phyloP scores from a whole-genome alignment of 2,113 vertebrate genomes.

The Boleophthalmus pectinirostris region DNA sequence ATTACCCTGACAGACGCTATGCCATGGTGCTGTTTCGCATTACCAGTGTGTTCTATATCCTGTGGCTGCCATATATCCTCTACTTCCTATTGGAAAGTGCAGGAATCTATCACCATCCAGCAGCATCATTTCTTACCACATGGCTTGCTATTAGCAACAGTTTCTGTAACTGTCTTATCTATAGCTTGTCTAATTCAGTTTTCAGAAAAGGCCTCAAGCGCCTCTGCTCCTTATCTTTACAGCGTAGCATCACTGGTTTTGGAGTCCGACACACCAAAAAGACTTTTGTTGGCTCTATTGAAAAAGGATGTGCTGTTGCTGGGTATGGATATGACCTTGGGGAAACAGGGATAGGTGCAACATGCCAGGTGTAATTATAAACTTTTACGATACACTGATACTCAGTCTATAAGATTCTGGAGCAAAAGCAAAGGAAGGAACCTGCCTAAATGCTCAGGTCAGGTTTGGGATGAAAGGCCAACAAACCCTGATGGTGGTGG shows the following conservation, averaged over 20 bases:
- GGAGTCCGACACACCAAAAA: conserved; percentile 77
- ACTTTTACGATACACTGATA: neutral
- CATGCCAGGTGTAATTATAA: conserved; percentile 66
- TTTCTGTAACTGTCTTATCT: conserved; percentile 99
- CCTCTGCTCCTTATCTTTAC: conserved; percentile 90
- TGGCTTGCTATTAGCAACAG: conserved; percentile 99
- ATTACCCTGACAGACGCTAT: conserved; percentile 90
- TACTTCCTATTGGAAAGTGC: conserved; percentile 97
- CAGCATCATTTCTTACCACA: conserved; percentile 93
- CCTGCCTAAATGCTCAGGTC: neutral
- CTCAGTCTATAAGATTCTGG: neutral
- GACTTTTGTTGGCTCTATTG: conserved; percentile 72
- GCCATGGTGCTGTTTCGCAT: conserved; percentile 96
- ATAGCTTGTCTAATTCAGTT: conserved; percentile 97
- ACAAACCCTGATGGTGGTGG: conserved; percentile 8
- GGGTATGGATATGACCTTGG: conserved; percentile 46
- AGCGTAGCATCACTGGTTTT: conserved; percentile 65
- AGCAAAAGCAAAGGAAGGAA: conserved; percentile 24
- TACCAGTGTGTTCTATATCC: conserved; percentile 96
- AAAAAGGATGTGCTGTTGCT: conserved; percentile 43
- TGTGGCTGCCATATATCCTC: conserved; percentile 97
- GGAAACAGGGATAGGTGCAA: conserved; percentile 52
- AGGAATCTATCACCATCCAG: conserved; percentile 83
- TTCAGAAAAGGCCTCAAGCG: conserved; percentile 95
- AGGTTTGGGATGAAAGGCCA: conserved; percentile 12